Evolutionary conservation across 2,888 invertebrate species (phyloP).

Genomic region (Morpho deidamia): DNA sequence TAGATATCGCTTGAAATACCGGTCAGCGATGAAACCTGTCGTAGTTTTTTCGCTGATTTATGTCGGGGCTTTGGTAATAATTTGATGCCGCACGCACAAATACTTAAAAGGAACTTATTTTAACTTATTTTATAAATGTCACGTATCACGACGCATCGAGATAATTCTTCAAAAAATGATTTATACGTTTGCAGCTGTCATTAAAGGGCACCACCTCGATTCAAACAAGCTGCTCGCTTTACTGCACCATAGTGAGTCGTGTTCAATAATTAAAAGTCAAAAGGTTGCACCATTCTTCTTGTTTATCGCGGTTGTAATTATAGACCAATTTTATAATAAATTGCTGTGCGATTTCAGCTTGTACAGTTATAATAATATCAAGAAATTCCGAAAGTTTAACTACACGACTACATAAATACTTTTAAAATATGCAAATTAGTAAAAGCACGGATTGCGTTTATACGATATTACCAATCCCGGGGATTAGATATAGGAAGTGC

Average conservation of each 20-base stretch:
- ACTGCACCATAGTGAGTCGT: slow-evolving; percentile 36
- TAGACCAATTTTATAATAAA: slow-evolving; percentile 30
- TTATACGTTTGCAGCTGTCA: slow-evolving; percentile 39
- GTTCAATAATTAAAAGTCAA: slow-evolving; percentile 60
- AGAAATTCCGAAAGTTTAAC: too few species aligned
- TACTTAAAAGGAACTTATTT: too few species aligned
- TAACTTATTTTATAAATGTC: too few species aligned
- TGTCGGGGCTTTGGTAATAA: too few species aligned
- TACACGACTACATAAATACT: too few species aligned
- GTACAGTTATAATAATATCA: background rate
- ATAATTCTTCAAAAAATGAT: slow-evolving; percentile 39
- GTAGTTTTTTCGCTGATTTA: too few species aligned
- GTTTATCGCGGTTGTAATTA: slow-evolving; percentile 55
- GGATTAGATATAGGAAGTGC: slow-evolving; percentile 29
- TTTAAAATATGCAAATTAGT: too few species aligned
- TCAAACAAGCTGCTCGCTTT: slow-evolving; percentile 17
- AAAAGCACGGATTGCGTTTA: background rate
- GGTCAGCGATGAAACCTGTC: too few species aligned
- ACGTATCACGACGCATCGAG: background rate
- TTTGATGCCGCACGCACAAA: too few species aligned
- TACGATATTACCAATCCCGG: slow-evolving; percentile 1
- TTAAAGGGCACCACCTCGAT: slow-evolving; percentile 48
- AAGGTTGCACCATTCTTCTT: slow-evolving; percentile 49
- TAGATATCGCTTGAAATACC: too few species aligned
- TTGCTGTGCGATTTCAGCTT: slow-evolving; percentile 41